Base-by-base conservation (phyloP, 2,888 invertebrate species). In the Dolichomitus sp. region DNA sequence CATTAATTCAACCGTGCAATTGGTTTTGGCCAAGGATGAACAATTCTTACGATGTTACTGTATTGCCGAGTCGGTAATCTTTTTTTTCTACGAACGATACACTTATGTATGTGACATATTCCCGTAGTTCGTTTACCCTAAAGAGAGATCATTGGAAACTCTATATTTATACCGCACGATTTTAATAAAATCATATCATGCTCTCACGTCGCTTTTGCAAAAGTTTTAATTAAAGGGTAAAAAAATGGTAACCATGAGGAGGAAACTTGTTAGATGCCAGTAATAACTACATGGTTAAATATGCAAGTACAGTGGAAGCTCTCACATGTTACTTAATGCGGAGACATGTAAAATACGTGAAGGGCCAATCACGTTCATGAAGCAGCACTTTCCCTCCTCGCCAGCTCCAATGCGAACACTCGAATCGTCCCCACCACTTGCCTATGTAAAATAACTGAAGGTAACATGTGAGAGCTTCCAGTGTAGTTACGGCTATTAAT, bases 41-140 rank as follows among this genome's bases (percentile, higher is more conserved):
- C 30, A 30, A 4, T 30, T n/a, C n/a, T n/a, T n/a, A n/a, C n/a
- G n/a, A n/a, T n/a, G n/a, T n/a, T n/a, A 33, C 33, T 33, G 5
- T 33, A 33, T 33, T 7, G 33, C 33, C 33, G 7, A 33, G 33
- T 33, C 33, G 33, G 7, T 33, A 33, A 33, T 33, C 52, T 37
- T 54, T 52, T 57, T 48, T 14, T 48, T 42, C 72, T 42, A 66
- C 45, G 42, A 65, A 52, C 78, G 70, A 75, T 75, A 70, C 33
- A 75, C 78, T 79, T 74, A 79, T 79, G 79, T 75, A 79, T 79
- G 75, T 76, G 72, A 79, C 72, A 72, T 75, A 76, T 83, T 78
- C 75, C 68, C 74, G 45, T 75, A 40, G 78, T 78, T 82, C 82
- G 78, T 78, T 70, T 69, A 78, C 72, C 78, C 59, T 17, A 3